Percentiles rank a stretch among this genome's conserved stretches.
Conservation (phyloP, 2,113 vertebrate genomes). For the Ascaphus truei region DNA sequence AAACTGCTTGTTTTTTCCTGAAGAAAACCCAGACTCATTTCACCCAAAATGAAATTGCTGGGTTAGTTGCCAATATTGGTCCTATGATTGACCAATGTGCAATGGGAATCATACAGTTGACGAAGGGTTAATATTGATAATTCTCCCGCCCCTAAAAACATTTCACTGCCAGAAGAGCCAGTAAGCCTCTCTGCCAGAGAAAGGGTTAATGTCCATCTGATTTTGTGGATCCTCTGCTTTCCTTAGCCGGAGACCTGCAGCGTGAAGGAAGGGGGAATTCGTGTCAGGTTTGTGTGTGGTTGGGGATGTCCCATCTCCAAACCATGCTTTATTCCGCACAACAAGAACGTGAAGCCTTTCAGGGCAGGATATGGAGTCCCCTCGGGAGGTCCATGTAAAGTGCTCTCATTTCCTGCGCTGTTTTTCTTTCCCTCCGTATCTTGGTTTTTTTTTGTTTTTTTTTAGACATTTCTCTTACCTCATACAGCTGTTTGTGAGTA, state of each 20-base stretch:
- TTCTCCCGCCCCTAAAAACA: too few species aligned
- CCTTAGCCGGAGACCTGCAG: background rate
- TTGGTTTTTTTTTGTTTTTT: background rate
- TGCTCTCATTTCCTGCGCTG: slow-evolving; percentile 10
- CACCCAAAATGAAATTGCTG: too few species aligned
- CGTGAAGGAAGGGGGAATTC: background rate
- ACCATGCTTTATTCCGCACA: background rate
- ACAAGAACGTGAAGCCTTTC: background rate
- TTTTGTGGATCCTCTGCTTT: background rate
- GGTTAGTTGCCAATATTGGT: too few species aligned
- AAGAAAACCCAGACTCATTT: too few species aligned
- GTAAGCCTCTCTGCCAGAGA: too few species aligned
- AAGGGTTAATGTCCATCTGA: background rate
- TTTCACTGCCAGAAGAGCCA: too few species aligned
- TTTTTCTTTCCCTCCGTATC: slow-evolving; percentile 1
- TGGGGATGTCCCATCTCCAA: background rate
- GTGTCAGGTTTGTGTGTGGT: slow-evolving; percentile 4
- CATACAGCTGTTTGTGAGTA: background rate
- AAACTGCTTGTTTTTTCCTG: too few species aligned
- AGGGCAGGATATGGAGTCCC: slow-evolving; percentile 9
- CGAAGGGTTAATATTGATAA: too few species aligned
- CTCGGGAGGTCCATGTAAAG: background rate
- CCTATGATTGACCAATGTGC: too few species aligned
- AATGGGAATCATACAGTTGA: too few species aligned
- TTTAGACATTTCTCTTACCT: background rate